Conservation (phyloP, 2,113 vertebrate genomes). For the Miniopterus natalensis region DNA sequence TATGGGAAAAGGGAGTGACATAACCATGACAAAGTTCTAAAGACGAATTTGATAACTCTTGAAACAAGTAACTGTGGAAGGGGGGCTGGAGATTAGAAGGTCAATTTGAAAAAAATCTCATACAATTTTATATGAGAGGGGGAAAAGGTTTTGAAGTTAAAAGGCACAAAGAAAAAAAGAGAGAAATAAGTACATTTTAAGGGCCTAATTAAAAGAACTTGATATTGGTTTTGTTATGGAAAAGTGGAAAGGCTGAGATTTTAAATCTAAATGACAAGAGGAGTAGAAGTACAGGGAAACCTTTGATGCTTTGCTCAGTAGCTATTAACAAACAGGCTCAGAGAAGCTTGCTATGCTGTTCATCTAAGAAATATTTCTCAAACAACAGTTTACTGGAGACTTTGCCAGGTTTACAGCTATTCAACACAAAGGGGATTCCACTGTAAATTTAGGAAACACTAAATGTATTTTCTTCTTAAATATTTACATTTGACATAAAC, state of each 20-base stretch:
- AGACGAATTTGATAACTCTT: not conserved
- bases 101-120: not conserved
- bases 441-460: slow-evolving; percentile 55
- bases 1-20: not conserved
- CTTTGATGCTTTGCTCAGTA: not conserved
- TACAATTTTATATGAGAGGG: not conserved
- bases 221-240: slow-evolving; percentile 26
- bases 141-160: not conserved
- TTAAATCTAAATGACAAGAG: not conserved
- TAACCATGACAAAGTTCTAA: not conserved
- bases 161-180: not conserved
- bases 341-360: not conserved
- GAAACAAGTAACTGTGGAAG: not conserved
- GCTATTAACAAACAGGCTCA: not conserved
- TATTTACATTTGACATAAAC: slow-evolving; percentile 62
- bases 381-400: slow-evolving; percentile 13
- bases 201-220: slow-evolving; percentile 4
- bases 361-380: not conserved
- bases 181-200: not conserved
- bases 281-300: not conserved
- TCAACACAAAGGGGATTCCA: not conserved
- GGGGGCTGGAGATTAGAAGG: not conserved
- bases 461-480: slow-evolving; percentile 39
- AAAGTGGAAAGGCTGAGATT: not conserved
- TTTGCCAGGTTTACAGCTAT: slow-evolving; percentile 40